phyloP scores from a whole-genome alignment of 1,140 invertebrate genomes.

The Leptinotarsa undecemlineata region DNA sequence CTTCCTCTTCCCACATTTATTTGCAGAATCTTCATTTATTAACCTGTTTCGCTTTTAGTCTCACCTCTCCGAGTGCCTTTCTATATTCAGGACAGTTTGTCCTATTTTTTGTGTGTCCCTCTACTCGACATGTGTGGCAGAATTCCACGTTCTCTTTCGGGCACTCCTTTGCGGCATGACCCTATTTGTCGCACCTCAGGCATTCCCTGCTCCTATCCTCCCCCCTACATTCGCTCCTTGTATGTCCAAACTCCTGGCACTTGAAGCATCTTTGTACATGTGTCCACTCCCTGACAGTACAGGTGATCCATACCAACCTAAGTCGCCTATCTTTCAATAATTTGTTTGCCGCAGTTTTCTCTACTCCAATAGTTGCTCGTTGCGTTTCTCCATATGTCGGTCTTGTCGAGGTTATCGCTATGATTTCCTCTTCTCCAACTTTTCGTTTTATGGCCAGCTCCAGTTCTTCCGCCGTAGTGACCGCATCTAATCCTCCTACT shows the following conservation, averaged over 20 bases:
- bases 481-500: background rate
- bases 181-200: background rate
- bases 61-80: background rate
- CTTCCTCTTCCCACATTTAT: conserved; percentile 2
- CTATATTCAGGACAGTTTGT: background rate
- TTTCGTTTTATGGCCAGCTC: background rate
- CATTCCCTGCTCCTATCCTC: background rate
- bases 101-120: background rate
- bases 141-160: background rate
- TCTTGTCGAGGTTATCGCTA: background rate
- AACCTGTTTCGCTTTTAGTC: background rate
- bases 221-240: background rate
- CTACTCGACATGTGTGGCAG: background rate
- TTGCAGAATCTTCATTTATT: background rate
- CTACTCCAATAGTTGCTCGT: background rate
- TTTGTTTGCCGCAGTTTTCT: background rate
- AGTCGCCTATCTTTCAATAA: background rate
- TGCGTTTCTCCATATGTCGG: background rate
- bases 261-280: no score
- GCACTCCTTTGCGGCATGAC: background rate
- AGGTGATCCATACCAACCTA: background rate
- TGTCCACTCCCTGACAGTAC: background rate
- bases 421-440: background rate
- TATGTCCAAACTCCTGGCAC: background rate
- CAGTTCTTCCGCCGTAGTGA: background rate